These are phyloP conservation scores for Papilio xuthus DNA, from an alignment of 1,140 invertebrate genomes.

Conservation along the genomic window DNA sequence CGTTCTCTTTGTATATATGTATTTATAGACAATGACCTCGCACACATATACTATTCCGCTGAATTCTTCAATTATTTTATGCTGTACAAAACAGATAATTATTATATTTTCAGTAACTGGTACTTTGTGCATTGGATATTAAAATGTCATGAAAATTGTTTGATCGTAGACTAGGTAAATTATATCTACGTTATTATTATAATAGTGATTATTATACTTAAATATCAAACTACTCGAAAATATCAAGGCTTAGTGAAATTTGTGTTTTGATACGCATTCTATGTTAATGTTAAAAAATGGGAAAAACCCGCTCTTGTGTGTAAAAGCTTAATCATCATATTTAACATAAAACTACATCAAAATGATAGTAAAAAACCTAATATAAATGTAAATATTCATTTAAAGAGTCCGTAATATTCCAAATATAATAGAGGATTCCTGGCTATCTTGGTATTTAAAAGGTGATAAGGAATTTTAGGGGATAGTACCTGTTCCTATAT, in stretches of 20 bases:
- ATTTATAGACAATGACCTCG: conserved; percentile 39
- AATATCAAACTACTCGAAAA: too few relatives aligned
- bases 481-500: too few relatives aligned
- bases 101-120: neutral
- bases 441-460: neutral
- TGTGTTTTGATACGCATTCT: neutral
- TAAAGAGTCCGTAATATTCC: too few relatives aligned
- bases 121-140: too few relatives aligned
- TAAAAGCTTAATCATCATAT: neutral
- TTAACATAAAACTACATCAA: neutral
- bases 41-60: conserved; percentile 8
- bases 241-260: too few relatives aligned
- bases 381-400: neutral
- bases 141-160: neutral
- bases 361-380: neutral
- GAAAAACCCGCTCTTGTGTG: neutral
- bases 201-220: too few relatives aligned
- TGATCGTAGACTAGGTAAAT: too few relatives aligned
- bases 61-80: neutral
- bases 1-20: conserved; percentile 32
- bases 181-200: too few relatives aligned
- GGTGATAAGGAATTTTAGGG: too few relatives aligned
- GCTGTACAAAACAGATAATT: neutral
- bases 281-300: neutral
- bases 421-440: too few relatives aligned